phyloP scores from a whole-genome alignment of 1,140 invertebrate species.

The Zaprionus davidi region DNA sequence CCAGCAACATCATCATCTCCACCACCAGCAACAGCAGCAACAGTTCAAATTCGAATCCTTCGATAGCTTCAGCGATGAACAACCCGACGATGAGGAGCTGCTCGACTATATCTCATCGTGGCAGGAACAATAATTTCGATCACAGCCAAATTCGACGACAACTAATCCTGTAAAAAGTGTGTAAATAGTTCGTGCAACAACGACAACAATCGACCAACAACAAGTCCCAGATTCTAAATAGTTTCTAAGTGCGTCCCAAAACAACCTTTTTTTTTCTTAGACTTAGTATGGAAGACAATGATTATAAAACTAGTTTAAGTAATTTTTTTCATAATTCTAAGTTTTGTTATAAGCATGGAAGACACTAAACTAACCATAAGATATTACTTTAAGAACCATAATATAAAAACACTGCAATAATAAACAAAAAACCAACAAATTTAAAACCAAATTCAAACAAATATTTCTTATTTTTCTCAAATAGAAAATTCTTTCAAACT shows the following conservation, averaged over 20 bases:
- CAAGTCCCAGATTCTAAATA: constrained; percentile 54
- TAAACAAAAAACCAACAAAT: constrained; percentile 44
- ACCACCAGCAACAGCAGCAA: constrained; percentile 57
- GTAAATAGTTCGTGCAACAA: constrained; percentile 72
- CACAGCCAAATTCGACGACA: constrained; percentile 16
- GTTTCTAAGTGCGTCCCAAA: constrained; percentile 20
- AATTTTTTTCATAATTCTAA: constrained; percentile 67
- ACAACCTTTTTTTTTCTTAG: constrained; percentile 59
- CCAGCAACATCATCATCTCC: constrained; percentile 75
- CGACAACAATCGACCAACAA: constrained; percentile 37
- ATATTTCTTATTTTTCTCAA: constrained; percentile 32
- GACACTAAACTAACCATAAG: constrained; percentile 78
- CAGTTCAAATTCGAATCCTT: constrained; percentile 87
- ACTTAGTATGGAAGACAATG: constrained; percentile 79
- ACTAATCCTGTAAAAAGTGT: constrained; percentile 59
- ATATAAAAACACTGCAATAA: constrained; percentile 61
- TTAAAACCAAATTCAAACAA: constrained; percentile 37
- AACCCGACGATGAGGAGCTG: constrained; percentile 95
- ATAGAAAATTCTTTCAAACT: constrained; percentile 29
- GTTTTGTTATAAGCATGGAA: constrained; percentile 80
- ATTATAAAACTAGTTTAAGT: constrained; percentile 66
- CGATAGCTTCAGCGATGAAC: constrained; percentile 92
- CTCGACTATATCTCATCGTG: constrained; percentile 95
- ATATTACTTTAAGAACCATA: constrained; percentile 10
- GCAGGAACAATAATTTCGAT: constrained; percentile 87